phyloP scores from a whole-genome alignment of 2,888 invertebrate genomes.

The Mycogona germanica region DNA sequence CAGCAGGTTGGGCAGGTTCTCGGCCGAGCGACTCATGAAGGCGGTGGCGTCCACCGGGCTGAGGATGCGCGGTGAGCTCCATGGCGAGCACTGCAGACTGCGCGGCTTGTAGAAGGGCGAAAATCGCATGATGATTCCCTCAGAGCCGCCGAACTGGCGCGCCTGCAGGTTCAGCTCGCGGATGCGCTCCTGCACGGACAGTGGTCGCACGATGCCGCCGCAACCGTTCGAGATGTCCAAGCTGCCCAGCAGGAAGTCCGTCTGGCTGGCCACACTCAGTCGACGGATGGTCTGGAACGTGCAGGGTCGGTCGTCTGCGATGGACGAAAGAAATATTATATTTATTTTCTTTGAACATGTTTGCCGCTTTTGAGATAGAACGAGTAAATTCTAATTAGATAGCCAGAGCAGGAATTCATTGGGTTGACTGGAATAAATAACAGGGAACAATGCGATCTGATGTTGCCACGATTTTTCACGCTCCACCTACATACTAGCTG shows the following conservation, averaged over 20 bases:
- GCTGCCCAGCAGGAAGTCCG: constrained; percentile 37
- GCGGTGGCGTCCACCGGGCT: constrained; percentile 39
- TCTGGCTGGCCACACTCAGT: constrained; percentile 39
- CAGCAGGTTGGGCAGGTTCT: constrained; percentile 31
- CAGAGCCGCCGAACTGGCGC: constrained; percentile 37
- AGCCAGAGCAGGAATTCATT: too few relatives aligned
- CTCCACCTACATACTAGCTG: too few relatives aligned
- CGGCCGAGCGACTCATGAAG: constrained; percentile 37
- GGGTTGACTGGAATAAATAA: too few relatives aligned
- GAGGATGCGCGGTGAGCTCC: constrained; percentile 39
- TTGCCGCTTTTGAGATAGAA: too few relatives aligned
- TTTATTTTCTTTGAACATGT: too few relatives aligned
- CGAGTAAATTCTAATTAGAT: too few relatives aligned
- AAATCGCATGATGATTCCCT: constrained; percentile 20
- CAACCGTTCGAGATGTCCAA: constrained; percentile 32
- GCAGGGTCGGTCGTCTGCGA: constrained; percentile 13
- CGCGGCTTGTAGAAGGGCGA: constrained; percentile 24
- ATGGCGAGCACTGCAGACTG: constrained; percentile 36
- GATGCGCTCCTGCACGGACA: constrained; percentile 38
- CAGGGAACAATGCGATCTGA: too few relatives aligned
- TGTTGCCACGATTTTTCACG: too few relatives aligned
- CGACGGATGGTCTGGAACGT: constrained; percentile 24
- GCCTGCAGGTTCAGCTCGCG: constrained; percentile 39
- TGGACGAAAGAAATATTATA: constrained; percentile 1
- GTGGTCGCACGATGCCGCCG: constrained; percentile 32